phyloP scores from a whole-genome alignment of 2,113 vertebrate species.

The Perca fluviatilis region DNA sequence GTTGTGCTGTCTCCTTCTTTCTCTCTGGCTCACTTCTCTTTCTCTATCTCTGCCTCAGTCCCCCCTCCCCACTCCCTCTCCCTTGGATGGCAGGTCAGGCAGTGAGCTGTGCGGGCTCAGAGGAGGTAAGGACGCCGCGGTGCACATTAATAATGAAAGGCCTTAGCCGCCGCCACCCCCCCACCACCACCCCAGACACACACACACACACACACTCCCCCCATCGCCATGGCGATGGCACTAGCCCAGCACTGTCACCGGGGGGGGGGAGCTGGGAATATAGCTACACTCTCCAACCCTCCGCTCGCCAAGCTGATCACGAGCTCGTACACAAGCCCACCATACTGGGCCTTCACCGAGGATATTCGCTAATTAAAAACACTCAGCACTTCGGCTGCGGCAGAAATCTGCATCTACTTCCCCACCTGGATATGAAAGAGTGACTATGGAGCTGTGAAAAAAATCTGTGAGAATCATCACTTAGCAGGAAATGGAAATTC shows the following conservation, averaged over 20 bases:
- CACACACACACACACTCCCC: conserved; percentile 65
- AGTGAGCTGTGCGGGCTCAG: conserved; percentile 86
- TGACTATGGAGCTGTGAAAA: conserved; percentile 47
- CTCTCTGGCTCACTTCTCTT: conserved; percentile 73
- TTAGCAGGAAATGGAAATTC: conserved; percentile 69
- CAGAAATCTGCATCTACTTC: conserved; percentile 77
- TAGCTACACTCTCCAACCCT: conserved; percentile 73
- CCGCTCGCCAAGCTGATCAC: conserved; percentile 81
- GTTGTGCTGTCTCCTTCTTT: conserved; percentile 63
- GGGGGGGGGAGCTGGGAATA: conserved; percentile 76
- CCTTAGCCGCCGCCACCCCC: conserved; percentile 79
- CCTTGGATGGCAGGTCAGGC: conserved; percentile 86
- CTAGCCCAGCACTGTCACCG: conserved; percentile 87
- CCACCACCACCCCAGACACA: conserved; percentile 20
- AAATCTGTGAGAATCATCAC: conserved; percentile 56
- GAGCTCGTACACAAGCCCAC: conserved; percentile 76
- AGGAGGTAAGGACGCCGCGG: conserved; percentile 87
- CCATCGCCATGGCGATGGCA: conserved; percentile 87
- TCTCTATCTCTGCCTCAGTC: conserved; percentile 75
- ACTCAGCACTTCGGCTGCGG: conserved; percentile 68
- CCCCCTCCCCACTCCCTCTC: conserved; percentile 62
- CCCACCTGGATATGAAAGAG: conserved; percentile 69
- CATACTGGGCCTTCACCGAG: conserved; percentile 78
- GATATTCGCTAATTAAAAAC: conserved; percentile 84
- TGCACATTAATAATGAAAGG: conserved; percentile 90